Conservation (phyloP, 2,797 vertebrate genomes). For the Pseudomugil tenellus region DNA sequence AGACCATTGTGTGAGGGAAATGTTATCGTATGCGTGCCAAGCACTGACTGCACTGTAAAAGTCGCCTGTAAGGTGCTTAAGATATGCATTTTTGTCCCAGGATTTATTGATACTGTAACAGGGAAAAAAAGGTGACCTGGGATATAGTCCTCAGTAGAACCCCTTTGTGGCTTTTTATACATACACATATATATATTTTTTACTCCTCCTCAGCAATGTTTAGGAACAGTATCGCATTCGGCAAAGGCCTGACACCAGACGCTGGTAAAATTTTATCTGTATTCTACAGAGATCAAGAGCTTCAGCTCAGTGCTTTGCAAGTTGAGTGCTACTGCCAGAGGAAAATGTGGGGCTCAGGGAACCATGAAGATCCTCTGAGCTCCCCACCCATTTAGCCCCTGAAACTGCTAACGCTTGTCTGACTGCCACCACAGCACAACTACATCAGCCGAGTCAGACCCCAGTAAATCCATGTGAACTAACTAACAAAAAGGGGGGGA, state of each 20-base stretch:
- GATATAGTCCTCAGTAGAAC: slow-evolving; percentile 67
- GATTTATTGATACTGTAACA: slow-evolving; percentile 81
- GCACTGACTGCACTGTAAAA: slow-evolving; percentile 77
- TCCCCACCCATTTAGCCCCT: slow-evolving; percentile 51
- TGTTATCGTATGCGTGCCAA: slow-evolving; percentile 83
- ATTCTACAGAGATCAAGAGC: slow-evolving; percentile 75
- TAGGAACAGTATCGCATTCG: slow-evolving; percentile 65
- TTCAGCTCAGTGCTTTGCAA: slow-evolving; percentile 71
- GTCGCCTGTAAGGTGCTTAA: slow-evolving; percentile 84
- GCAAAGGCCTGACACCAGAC: slow-evolving; percentile 65
- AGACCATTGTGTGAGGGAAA: slow-evolving; percentile 80
- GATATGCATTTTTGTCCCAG: slow-evolving; percentile 80
- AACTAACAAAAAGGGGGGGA: slow-evolving; percentile 8
- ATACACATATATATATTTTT: slow-evolving; percentile 67
- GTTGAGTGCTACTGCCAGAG: slow-evolving; percentile 69
- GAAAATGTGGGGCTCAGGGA: slow-evolving; percentile 68
- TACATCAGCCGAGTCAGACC: slow-evolving; percentile 42
- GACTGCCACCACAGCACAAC: slow-evolving; percentile 41
- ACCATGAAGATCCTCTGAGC: slow-evolving; percentile 65
- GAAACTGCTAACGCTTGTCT: slow-evolving; percentile 59
- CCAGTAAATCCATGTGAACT: slow-evolving; percentile 60
- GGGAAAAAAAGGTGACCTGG: slow-evolving; percentile 75
- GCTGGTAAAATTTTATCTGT: slow-evolving; percentile 74
- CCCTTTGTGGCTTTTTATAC: slow-evolving; percentile 67
- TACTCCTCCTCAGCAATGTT: slow-evolving; percentile 76